These are phyloP conservation scores for Phasia obesa DNA, from an alignment of 2,888 invertebrate genomes.

Conservation along the genomic window DNA sequence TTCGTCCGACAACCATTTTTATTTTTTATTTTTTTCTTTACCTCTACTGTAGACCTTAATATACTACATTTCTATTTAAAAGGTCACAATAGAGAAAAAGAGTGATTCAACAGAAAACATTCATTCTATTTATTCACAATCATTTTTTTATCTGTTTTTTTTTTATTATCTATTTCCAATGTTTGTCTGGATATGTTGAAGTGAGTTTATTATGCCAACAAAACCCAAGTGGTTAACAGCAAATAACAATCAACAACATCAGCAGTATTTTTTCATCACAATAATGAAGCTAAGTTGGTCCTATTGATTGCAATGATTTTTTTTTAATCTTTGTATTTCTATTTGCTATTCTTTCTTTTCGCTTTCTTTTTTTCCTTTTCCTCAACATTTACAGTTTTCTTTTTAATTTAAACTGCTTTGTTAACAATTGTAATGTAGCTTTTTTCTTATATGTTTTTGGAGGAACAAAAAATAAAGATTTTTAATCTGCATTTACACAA, in stretches of 20 bases:
- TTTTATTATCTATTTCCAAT: neutral
- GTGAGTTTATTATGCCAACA: conserved; percentile 35
- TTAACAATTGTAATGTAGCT: conserved; percentile 8
- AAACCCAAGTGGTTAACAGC: conserved; percentile 54
- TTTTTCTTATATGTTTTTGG: neutral
- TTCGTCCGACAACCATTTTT: neutral
- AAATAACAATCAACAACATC: conserved; percentile 33
- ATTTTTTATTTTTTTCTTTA: neutral
- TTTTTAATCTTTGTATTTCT: neutral
- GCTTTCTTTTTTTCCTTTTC: neutral
- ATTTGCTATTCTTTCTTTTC: neutral
- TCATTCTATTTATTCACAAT: conserved; percentile 34
- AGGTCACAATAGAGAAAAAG: neutral
- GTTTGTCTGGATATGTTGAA: neutral
- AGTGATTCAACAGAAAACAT: neutral
- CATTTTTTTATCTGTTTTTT: conserved; percentile 5
- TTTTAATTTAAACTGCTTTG: conserved; percentile 1
- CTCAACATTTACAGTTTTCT: neutral
- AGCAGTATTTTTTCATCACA: neutral
- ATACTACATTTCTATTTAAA: neutral
- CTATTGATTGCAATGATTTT: conserved; percentile 39
- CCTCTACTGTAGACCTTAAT: neutral
- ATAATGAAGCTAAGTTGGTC: conserved; percentile 13
- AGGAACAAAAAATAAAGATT: too few relatives aligned
- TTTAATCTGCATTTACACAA: too few relatives aligned